These are phyloP conservation scores for Cacoxenus indagator DNA, from an alignment of 2,888 invertebrate genomes.

Conservation along the genomic window DNA sequence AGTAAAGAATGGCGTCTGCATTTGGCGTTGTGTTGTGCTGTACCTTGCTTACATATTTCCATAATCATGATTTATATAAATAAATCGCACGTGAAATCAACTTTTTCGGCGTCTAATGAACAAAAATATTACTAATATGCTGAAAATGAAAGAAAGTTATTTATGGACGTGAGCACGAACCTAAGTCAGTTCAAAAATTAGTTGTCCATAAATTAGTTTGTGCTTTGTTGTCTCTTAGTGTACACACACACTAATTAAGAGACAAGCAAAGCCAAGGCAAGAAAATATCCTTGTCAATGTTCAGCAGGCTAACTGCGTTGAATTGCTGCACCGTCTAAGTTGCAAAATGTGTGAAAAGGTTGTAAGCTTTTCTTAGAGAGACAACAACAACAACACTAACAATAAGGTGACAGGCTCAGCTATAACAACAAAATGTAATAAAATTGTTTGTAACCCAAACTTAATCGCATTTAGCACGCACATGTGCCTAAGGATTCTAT, in stretches of 20 bases:
- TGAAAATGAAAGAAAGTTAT: conserved; percentile 19
- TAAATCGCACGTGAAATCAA: conserved; percentile 11
- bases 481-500: conserved; percentile 13
- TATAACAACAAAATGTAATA: background rate
- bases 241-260: conserved; percentile 8
- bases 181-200: background rate
- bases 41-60: background rate
- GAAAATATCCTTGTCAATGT: background rate
- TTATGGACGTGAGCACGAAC: conserved; percentile 9
- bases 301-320: background rate
- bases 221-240: no score
- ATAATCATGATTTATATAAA: conserved; percentile 14
- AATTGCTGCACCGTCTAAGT: background rate
- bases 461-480: conserved; percentile 15
- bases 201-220: conserved; percentile 3
- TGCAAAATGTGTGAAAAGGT: background rate
- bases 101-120: background rate
- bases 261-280: background rate
- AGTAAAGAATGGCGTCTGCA: background rate
- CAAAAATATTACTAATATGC: conserved; percentile 19
- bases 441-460: conserved; percentile 16
- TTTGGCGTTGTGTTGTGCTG: background rate
- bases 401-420: conserved; percentile 3
- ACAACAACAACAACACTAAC: background rate
- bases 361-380: background rate